A percentile compares a stretch with the other conserved stretches of the same genome.
Evolutionary conservation across 2,113 vertebrate genomes (phyloP).

Genomic region (Python bivittatus): DNA sequence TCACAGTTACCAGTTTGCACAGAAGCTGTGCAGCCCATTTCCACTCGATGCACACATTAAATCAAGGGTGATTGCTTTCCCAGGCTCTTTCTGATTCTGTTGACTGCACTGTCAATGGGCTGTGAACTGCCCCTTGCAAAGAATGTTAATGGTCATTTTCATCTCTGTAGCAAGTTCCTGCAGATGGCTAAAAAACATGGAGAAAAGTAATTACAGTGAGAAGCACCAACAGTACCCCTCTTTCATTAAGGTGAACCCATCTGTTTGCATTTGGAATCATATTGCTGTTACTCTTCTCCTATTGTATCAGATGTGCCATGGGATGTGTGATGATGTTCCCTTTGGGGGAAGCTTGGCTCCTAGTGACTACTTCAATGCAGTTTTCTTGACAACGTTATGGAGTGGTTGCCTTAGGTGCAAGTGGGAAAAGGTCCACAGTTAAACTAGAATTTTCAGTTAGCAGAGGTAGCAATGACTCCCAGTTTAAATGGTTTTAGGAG

Average conservation of each 20-base stretch:
- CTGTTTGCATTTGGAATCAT: not conserved
- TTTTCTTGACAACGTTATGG: not conserved
- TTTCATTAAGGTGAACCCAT: not conserved
- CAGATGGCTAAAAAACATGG: conserved; percentile 39
- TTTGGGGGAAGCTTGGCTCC: not conserved
- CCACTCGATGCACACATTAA: not conserved
- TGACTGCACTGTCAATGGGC: conserved; percentile 15
- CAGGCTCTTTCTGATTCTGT: not conserved
- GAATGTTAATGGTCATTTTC: conserved; percentile 18
- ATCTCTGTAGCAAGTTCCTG: not conserved
- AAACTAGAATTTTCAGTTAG: not conserved
- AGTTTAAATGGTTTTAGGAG: not conserved
- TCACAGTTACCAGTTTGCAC: conserved; percentile 9
- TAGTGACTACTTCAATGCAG: not conserved
- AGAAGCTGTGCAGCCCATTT: not conserved
- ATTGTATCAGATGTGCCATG: not conserved
- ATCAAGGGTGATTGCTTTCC: not conserved
- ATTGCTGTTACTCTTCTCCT: not conserved
- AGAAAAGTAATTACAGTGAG: not conserved
- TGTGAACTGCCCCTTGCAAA: not conserved
- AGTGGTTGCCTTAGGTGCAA: not conserved
- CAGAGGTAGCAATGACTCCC: not conserved
- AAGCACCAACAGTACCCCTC: not conserved
- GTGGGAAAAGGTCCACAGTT: not conserved
- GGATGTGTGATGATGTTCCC: not conserved